These are phyloP conservation scores for Melanotaenia maccullochi DNA, from an alignment of 2,797 vertebrate genomes.

Conservation along the genomic window DNA sequence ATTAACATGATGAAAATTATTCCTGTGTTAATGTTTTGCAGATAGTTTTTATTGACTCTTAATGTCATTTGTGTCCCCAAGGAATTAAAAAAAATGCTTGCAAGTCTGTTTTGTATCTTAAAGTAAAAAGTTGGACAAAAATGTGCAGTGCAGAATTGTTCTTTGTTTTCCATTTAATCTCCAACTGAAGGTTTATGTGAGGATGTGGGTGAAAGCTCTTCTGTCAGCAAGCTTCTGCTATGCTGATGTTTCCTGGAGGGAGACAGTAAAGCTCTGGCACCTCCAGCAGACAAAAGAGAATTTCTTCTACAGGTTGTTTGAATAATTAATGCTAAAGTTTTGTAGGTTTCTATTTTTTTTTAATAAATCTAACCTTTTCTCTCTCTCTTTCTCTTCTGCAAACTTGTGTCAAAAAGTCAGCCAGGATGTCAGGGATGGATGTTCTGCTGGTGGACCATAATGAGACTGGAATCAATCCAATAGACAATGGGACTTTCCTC, in stretches of 20 bases:
- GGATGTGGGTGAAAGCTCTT: slow-evolving; percentile 31
- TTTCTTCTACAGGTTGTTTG: slow-evolving; percentile 16
- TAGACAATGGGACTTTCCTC: slow-evolving; percentile 89
- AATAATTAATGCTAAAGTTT: slow-evolving; percentile 26
- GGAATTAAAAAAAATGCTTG: slow-evolving; percentile 8
- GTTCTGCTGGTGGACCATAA: slow-evolving; percentile 78
- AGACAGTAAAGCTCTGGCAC: slow-evolving; percentile 20
- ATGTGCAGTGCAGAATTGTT: slow-evolving; percentile 14
- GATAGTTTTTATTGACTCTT: background rate
- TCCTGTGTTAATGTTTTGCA: background rate
- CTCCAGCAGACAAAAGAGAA: slow-evolving; percentile 29
- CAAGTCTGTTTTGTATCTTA: slow-evolving; percentile 11
- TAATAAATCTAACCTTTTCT: slow-evolving; percentile 20
- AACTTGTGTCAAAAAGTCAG: slow-evolving; percentile 15
- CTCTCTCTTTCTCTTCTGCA: background rate
- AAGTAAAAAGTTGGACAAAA: slow-evolving; percentile 3
- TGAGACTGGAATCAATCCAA: slow-evolving; percentile 61
- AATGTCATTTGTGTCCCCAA: background rate
- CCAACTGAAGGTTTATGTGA: slow-evolving; percentile 22
- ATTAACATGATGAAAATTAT: background rate
- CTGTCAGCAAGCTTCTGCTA: slow-evolving; percentile 38
- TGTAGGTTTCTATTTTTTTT: background rate
- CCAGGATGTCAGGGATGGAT: slow-evolving; percentile 87
- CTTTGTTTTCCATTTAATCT: slow-evolving; percentile 24
- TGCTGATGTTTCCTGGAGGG: slow-evolving; percentile 27